phyloP scores from a whole-genome alignment of 1,140 invertebrate species.

The Formica exsecta region DNA sequence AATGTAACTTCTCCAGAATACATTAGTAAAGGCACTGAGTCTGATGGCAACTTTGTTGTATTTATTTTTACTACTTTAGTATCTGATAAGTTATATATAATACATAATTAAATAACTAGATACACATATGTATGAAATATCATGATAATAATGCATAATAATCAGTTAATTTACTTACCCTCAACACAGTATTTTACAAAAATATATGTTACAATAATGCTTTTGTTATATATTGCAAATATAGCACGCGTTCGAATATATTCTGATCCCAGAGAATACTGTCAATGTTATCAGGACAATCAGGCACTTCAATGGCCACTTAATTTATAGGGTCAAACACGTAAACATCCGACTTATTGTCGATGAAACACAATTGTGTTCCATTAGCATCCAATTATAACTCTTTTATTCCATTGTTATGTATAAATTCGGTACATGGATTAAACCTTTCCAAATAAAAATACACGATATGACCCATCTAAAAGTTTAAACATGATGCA shows the following conservation, averaged over 20 bases:
- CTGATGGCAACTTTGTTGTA: slow-evolving; percentile 91
- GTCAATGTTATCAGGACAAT: slow-evolving; percentile 81
- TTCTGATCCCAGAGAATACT: slow-evolving; percentile 97
- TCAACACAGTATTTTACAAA: slow-evolving; percentile 93
- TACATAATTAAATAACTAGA: not conserved
- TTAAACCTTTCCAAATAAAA: slow-evolving; percentile 97
- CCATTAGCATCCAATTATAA: slow-evolving; percentile 95
- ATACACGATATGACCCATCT: slow-evolving; percentile 95
- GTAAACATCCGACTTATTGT: slow-evolving; percentile 94
- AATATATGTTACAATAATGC: slow-evolving; percentile 93
- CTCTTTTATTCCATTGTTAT: slow-evolving; percentile 91
- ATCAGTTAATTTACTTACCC: slow-evolving; percentile 86
- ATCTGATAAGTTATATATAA: slow-evolving; percentile 82
- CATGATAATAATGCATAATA: not conserved
- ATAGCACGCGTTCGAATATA: slow-evolving; percentile 93
- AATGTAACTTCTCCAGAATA: slow-evolving; percentile 93
- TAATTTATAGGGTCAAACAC: slow-evolving; percentile 93
- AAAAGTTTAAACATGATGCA: slow-evolving; percentile 70
- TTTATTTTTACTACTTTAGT: slow-evolving; percentile 89
- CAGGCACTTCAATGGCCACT: slow-evolving; percentile 82
- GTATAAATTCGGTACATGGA: slow-evolving; percentile 92
- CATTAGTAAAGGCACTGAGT: slow-evolving; percentile 93
- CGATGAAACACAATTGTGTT: slow-evolving; percentile 93
- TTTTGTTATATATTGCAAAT: slow-evolving; percentile 94
- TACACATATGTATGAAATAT: slow-evolving; percentile 8